These are phyloP conservation scores for Colletes latitarsis DNA, from an alignment of 1,140 invertebrate species.

Conservation along the genomic window DNA sequence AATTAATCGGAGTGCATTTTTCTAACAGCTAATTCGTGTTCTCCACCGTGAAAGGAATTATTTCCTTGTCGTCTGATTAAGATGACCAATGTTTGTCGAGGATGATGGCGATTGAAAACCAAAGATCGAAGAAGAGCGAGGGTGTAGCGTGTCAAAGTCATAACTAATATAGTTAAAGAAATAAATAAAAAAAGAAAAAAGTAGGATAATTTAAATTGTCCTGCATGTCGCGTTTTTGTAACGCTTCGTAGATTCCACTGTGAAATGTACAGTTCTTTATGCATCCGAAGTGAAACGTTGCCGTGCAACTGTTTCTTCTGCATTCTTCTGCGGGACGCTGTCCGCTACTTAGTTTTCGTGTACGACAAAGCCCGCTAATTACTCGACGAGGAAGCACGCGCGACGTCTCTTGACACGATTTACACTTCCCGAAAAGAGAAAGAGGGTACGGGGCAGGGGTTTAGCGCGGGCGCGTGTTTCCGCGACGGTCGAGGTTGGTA, in stretches of 20 bases:
- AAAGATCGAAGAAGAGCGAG: no score
- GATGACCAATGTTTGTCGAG: no score
- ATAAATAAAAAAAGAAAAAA: no score
- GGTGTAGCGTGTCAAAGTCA: no score
- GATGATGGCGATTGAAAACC: no score
- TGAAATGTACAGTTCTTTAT: no score
- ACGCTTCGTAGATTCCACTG: no score
- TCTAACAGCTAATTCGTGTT: background rate
- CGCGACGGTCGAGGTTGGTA: background rate
- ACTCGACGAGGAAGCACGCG: constrained; percentile 21
- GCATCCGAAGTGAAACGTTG: background rate
- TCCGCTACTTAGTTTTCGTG: constrained; percentile 1
- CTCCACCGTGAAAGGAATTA: no score
- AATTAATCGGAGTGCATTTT: background rate
- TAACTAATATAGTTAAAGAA: no score
- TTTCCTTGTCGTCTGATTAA: no score
- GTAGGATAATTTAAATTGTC: no score
- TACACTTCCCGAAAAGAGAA: constrained; percentile 39
- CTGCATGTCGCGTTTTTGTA: no score
- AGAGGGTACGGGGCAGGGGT: background rate
- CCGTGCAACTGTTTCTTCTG: constrained; percentile 13
- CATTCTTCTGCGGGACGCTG: background rate
- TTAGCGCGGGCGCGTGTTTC: background rate
- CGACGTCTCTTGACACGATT: constrained; percentile 53
- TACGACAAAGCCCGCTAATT: constrained; percentile 50